These are phyloP conservation scores for Acleris emargana DNA, from an alignment of 2,888 invertebrate species.

Conservation along the genomic window DNA sequence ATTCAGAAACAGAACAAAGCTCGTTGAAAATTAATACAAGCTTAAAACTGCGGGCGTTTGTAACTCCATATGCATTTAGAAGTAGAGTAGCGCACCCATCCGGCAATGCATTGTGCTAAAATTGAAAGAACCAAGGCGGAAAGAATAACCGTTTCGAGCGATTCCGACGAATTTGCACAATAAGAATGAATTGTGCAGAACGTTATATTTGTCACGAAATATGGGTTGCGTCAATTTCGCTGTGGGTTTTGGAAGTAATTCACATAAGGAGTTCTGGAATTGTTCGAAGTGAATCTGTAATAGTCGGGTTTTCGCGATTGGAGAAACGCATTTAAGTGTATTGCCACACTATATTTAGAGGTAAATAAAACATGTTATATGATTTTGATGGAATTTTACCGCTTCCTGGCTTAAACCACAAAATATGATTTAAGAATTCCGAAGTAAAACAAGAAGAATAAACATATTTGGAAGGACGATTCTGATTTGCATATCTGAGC, in stretches of 20 bases:
- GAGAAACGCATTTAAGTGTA: too few relatives aligned
- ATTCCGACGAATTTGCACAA: slow-evolving; percentile 35
- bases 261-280: slow-evolving; percentile 13
- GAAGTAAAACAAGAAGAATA: not conserved
- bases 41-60: slow-evolving; percentile 34
- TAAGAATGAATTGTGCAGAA: slow-evolving; percentile 18
- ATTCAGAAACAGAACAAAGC: slow-evolving; percentile 34
- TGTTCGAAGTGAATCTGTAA: not conserved
- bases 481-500: slow-evolving; percentile 7
- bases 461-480: too few relatives aligned
- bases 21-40: slow-evolving; percentile 38
- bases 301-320: too few relatives aligned
- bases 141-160: slow-evolving; percentile 40
- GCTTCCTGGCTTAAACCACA: too few relatives aligned
- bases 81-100: slow-evolving; percentile 20
- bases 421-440: not conserved
- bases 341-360: too few relatives aligned
- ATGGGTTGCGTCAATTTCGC: slow-evolving; percentile 13
- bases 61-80: slow-evolving; percentile 39
- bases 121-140: slow-evolving; percentile 39
- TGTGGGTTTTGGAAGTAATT: slow-evolving; percentile 13
- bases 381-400: too few relatives aligned
- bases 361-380: too few relatives aligned
- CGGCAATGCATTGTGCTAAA: slow-evolving; percentile 37
- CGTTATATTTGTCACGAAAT: slow-evolving; percentile 15